Evolutionary conservation across 2,113 vertebrate genomes (phyloP), one percentile per base, ranked within the genome.

Genomic region (Piprites chloris): DNA sequence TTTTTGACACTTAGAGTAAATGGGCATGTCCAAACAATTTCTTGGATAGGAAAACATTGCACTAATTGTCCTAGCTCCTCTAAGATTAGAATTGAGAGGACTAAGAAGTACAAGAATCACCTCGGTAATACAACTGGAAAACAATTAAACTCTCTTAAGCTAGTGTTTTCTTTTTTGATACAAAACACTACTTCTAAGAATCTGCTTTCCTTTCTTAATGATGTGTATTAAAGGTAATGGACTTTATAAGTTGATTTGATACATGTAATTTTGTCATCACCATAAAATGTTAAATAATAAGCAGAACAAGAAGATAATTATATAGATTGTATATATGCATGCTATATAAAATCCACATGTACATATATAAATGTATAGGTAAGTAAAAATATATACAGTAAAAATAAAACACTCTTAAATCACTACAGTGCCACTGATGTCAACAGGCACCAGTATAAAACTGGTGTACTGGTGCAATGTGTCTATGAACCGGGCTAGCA

Each of bases 1-100:
- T 92, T 92, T 94, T 87, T 79, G 69, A 87, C 52, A n/a, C 44
- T 93, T 71, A 33, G 32, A 77, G 28, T 63, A 96, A 91, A 74
- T 19, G 68, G 6, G 42, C 58, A 20, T 46, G 46, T 71, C 75
- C 41, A 89, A 85, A 50, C 27, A 81, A 69, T 28, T 89, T 88
- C 44, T 78, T 78, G 58, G 41, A 53, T 28, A 47, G 28, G 24
- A 87, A 96, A 93, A 75, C 13, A 58, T 39, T 92, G 56, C 32
- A 65, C 32, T 80, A 75, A 75, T 58, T 89, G 27, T 92, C 28
- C 53, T 49, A 72, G 37, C 37, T 86, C 66, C 44, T 87, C 59
- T 62, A 72, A 85, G 4, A 37, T 62, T 77, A 69, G 50, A 91
- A 9, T 47, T 66, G 47, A 90, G 68, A 67, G 27, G 44, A 94